A percentile compares a stretch with the other conserved stretches of the same genome.
Conservation (phyloP, 2,113 vertebrate species). For the Aleadryas rufinucha region DNA sequence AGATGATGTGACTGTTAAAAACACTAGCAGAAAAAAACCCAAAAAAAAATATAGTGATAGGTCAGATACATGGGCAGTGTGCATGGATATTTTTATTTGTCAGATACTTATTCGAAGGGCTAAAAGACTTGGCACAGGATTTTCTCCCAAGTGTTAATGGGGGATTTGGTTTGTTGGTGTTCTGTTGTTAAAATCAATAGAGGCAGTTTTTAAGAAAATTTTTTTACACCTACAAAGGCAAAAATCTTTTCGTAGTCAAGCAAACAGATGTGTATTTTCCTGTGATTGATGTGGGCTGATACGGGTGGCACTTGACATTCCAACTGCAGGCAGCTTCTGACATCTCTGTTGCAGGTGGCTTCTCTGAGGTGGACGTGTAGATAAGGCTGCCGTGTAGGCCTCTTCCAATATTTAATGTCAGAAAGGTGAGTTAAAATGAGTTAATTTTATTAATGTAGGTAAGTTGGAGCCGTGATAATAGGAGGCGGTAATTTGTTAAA, state of each 20-base stretch:
- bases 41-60: not conserved
- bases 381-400: not conserved
- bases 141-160: not conserved
- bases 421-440: not conserved
- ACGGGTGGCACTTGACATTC: not conserved
- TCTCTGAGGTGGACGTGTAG: not conserved
- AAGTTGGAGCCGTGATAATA: not conserved
- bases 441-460: not conserved
- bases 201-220: not conserved
- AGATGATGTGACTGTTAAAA: not conserved
- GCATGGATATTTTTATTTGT: not conserved
- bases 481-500: not conserved
- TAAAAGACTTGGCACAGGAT: not conserved
- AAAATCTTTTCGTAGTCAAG: not conserved
- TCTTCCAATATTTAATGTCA: not conserved
- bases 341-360: not conserved
- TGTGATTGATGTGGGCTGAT: slow-evolving; percentile 4
- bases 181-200: not conserved
- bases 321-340: not conserved
- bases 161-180: not conserved
- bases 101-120: not conserved
- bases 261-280: not conserved
- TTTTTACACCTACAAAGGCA: not conserved
- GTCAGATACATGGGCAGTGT: not conserved
- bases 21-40: not conserved